A percentile compares a stretch with the other conserved stretches of the same genome.
phyloP scores from a whole-genome alignment of 1,140 invertebrate genomes.

The Zaprionus kolodkinae region DNA sequence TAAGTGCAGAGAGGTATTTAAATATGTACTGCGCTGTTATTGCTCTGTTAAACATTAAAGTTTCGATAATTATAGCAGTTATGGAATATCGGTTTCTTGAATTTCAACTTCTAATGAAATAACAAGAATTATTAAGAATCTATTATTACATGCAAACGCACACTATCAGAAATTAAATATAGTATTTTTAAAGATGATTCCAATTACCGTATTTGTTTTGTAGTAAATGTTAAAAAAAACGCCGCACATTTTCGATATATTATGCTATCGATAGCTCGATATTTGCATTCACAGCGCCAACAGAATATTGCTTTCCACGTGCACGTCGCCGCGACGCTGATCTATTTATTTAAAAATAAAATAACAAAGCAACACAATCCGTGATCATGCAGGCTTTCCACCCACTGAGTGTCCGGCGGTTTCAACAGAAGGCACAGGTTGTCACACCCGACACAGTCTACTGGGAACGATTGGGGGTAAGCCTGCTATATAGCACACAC shows the following conservation, averaged over 20 bases:
- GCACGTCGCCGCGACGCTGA: background rate
- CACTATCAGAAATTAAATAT: too few relatives aligned
- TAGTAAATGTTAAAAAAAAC: background rate
- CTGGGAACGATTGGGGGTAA: slow-evolving; percentile 93
- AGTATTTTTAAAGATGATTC: too few relatives aligned
- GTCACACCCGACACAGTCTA: slow-evolving; percentile 91
- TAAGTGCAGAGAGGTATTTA: background rate
- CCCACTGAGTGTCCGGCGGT: slow-evolving; percentile 90
- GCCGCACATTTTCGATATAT: background rate
- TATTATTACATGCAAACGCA: too few relatives aligned
- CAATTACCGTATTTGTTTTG: too few relatives aligned
- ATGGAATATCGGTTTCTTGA: too few relatives aligned
- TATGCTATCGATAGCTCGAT: background rate
- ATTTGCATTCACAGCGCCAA: background rate
- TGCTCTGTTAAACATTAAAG: background rate
- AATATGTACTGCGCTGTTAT: background rate
- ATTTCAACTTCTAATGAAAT: background rate
- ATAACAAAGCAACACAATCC: background rate
- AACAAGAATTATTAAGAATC: background rate
- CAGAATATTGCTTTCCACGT: background rate
- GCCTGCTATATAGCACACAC: slow-evolving; percentile 52
- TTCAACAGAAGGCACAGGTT: slow-evolving; percentile 87
- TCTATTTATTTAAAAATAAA: background rate
- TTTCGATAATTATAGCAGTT: background rate
- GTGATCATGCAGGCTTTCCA: slow-evolving; percentile 87